Conservation (phyloP, 1,140 invertebrate species). For the Heliconius hermathena region DNA sequence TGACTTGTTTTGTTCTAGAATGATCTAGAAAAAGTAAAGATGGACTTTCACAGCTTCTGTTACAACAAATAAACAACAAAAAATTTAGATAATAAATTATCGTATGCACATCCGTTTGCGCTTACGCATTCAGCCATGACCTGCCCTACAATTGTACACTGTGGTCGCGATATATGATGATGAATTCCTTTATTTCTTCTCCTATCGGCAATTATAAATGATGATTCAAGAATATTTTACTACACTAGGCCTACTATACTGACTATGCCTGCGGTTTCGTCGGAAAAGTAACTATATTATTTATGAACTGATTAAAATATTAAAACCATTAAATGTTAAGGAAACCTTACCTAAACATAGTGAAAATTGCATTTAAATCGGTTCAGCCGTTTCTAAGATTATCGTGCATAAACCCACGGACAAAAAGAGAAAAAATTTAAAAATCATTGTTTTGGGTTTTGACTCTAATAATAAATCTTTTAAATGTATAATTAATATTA, state of each 20-base stretch:
- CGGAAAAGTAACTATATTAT: not conserved
- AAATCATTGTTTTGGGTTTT: too few species aligned
- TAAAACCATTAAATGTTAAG: too few species aligned
- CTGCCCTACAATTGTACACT: slow-evolving; percentile 68
- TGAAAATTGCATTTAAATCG: too few species aligned
- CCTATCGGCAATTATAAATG: not conserved
- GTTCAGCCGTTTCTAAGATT: too few species aligned
- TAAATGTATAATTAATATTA: too few species aligned
- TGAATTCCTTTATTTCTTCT: slow-evolving; percentile 21
- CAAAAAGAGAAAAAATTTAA: too few species aligned
- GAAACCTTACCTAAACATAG: too few species aligned
- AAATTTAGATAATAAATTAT: slow-evolving; percentile 67
- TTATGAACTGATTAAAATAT: too few species aligned
- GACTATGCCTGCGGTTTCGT: too few species aligned
- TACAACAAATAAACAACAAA: slow-evolving; percentile 46
- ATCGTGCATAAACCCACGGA: too few species aligned
- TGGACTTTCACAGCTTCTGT: not conserved
- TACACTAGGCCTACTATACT: not conserved
- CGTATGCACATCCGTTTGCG: slow-evolving; percentile 73
- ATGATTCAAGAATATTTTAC: not conserved
- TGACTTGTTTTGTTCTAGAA: not conserved
- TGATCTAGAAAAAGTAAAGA: not conserved
- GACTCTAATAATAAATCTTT: too few species aligned
- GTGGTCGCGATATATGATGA: slow-evolving; percentile 27
- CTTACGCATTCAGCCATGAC: slow-evolving; percentile 77